Percentiles rank a stretch among this genome's conserved stretches.
These are phyloP conservation scores for Fukomys damarensis DNA, from an alignment of 2,113 vertebrate species.

Conservation along the genomic window DNA sequence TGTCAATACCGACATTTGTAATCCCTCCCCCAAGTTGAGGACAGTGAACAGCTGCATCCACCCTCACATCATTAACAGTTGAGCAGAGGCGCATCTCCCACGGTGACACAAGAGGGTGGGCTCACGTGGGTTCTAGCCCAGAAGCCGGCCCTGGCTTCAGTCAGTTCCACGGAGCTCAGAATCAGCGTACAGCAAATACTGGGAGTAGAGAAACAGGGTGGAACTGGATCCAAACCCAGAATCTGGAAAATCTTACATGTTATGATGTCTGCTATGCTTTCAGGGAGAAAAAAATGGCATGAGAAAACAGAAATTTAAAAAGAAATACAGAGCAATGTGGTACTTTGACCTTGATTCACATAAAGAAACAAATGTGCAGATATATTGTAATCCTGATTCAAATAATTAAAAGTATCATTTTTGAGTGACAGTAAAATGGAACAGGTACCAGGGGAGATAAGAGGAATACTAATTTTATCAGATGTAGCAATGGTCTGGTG, in stretches of 20 bases:
- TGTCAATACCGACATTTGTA: not conserved
- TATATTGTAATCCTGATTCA: not conserved
- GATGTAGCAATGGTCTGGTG: not conserved
- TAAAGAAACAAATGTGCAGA: constrained; percentile 1
- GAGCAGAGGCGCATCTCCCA: not conserved
- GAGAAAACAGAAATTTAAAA: not conserved
- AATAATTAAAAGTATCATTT: not conserved
- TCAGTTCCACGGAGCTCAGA: not conserved
- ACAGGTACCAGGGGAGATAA: not conserved
- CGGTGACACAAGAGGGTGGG: not conserved
- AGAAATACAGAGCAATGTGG: not conserved
- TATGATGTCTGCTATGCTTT: not conserved
- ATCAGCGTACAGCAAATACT: not conserved
- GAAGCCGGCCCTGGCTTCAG: not conserved
- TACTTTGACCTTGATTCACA: not conserved
- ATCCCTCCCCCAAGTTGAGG: not conserved
- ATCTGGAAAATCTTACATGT: not conserved
- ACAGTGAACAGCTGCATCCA: not conserved
- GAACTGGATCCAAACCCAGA: not conserved
- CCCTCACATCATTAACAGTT: not conserved
- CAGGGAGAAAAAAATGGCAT: not conserved
- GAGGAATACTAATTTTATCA: not conserved
- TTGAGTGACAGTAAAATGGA: not conserved
- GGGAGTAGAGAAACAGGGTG: not conserved
- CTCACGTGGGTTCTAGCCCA: not conserved